Evolutionary conservation across 2,113 vertebrate species (phyloP).

Genomic region (Motacilla alba): DNA sequence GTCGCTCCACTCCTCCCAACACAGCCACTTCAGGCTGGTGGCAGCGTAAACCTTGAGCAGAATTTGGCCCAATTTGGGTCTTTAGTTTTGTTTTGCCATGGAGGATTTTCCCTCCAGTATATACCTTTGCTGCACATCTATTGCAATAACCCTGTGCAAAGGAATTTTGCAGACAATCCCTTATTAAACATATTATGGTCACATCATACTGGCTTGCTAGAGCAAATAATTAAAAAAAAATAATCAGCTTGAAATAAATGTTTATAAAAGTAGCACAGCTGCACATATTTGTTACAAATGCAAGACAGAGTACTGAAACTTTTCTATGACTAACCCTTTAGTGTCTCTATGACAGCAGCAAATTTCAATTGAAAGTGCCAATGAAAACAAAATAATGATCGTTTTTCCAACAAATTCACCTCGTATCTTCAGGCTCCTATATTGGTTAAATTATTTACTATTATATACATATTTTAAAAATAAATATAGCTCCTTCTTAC

Average conservation of each 20-base stretch:
- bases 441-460: background rate
- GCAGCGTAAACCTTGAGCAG: background rate
- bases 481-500: background rate
- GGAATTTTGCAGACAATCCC: constrained; percentile 34
- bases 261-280: constrained; percentile 63
- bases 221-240: constrained; percentile 46
- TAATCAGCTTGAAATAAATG: constrained; percentile 63
- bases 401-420: background rate
- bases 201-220: background rate
- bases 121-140: background rate
- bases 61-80: background rate
- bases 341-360: background rate
- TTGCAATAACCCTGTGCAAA: background rate
- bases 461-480: background rate
- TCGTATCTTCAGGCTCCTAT: background rate
- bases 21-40: background rate
- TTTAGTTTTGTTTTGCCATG: background rate
- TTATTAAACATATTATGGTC: constrained; percentile 23
- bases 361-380: background rate
- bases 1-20: accelerated
- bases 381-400: background rate
- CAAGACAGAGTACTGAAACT: constrained; percentile 30
- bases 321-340: constrained; percentile 53
- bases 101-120: background rate
- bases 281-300: constrained; percentile 62